Base-by-base conservation (phyloP, 1,140 invertebrate species). In the Orchesella cincta region DNA sequence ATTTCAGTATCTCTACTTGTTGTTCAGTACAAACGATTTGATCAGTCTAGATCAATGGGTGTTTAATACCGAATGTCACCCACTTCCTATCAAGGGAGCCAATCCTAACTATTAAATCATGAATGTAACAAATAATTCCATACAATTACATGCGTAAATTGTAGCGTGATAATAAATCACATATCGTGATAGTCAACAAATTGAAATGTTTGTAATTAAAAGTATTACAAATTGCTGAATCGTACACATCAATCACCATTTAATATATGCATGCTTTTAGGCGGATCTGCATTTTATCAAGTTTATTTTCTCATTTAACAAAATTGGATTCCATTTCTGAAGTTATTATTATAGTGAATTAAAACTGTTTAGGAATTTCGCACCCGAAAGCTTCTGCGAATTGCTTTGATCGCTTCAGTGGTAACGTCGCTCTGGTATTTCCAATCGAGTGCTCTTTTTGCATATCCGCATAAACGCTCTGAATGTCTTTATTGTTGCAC, bases 1-100 rank as follows among this genome's bases (percentile, higher is more conserved):
- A 79, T 79, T 79, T 51, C 84, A 85, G 85, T 92, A 92, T 83
- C 85, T 91, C 18, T 92, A 90, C 84, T 85, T 92, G 35, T 86
- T 90, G 29, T 92, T 92, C 83, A 89, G 89, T 34, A 87, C 90
- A 36, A 89, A 91, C 82, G 84, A 86, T 73, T 82, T 90, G 3
- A 84, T 92, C 23, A 86, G 88, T 16, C 26, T 99, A 51, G 93
- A 99, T 86, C 91, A 98, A 83, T 99, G 97, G 97, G 96, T 99
- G 1, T 95, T 98, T 87, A 99, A 99, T 85, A 98, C 97, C 0
- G 97, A 99, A 87, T 97, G 95, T n/a, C 97, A 99, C 88, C 94
- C 97, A 28, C 87, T 99, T 78, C 96, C 96, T 18, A 91, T 98
- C 79, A 92, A 89, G 85, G 90, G 90, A 18, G 88, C 88, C 51